Evolutionary conservation across 2,797 vertebrate species (phyloP).

Genomic region (Bufotes viridis): DNA sequence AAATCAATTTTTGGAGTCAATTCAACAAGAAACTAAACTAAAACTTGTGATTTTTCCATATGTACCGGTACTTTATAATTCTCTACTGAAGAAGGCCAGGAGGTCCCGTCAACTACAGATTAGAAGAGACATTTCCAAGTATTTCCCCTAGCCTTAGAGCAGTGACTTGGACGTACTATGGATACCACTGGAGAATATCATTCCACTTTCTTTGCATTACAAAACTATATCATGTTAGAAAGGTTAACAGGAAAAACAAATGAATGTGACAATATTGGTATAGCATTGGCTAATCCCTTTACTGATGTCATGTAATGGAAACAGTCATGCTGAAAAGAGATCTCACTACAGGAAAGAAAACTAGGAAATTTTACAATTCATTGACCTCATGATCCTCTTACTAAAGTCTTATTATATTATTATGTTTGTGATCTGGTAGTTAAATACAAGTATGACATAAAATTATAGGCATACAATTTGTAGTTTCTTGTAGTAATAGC

Average conservation of each 20-base stretch:
- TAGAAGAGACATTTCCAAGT: constrained; percentile 57
- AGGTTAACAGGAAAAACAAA: constrained; percentile 55
- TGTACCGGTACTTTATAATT: constrained; percentile 59
- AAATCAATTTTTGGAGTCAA: constrained; percentile 54
- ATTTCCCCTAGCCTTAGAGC: constrained; percentile 27
- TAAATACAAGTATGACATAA: too few relatives aligned
- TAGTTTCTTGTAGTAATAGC: too few relatives aligned
- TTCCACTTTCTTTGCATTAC: constrained; percentile 1
- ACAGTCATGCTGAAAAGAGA: constrained; percentile 8
- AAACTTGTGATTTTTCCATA: constrained; percentile 35
- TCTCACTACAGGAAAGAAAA: background rate
- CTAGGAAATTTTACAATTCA: background rate
- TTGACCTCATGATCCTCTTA: background rate
- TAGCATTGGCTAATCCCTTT: constrained; percentile 6
- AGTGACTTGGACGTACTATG: background rate
- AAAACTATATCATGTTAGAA: constrained; percentile 2
- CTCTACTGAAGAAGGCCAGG: constrained; percentile 47
- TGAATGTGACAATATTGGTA: constrained; percentile 37
- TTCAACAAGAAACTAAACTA: constrained; percentile 30
- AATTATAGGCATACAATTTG: too few relatives aligned
- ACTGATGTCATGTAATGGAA: constrained; percentile 10
- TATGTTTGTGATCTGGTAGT: too few relatives aligned
- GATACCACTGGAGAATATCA: constrained; percentile 40
- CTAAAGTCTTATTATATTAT: background rate
- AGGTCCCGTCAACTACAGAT: constrained; percentile 56